Conservation (phyloP, 2,888 invertebrate species). For the Chaitophorus viminalis region DNA sequence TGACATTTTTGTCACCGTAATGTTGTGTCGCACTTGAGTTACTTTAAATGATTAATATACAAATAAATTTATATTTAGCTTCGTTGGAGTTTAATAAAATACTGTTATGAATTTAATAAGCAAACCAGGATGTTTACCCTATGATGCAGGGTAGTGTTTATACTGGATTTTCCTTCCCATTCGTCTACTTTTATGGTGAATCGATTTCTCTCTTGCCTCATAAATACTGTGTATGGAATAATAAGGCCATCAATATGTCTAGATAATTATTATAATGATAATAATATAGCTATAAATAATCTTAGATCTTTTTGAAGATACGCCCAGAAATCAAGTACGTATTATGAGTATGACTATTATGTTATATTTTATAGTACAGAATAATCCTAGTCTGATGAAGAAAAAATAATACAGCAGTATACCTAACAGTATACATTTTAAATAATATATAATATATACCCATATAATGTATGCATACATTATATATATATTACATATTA, state of each 20-base stretch:
- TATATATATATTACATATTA: too few species aligned
- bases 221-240: background rate
- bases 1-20: background rate
- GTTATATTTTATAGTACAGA: too few species aligned
- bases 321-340: background rate
- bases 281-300: too few species aligned
- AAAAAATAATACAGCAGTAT: too few species aligned
- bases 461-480: too few species aligned
- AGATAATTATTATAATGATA: background rate
- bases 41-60: conserved; percentile 3
- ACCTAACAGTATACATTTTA: too few species aligned
- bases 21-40: background rate
- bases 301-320: background rate
- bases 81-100: conserved; percentile 1
- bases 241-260: background rate
- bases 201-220: background rate
- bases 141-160: background rate
- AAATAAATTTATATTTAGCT: too few species aligned
- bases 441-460: too few species aligned
- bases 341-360: background rate
- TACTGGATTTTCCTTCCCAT: background rate
- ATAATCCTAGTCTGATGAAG: too few species aligned
- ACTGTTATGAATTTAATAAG: conserved; percentile 27
- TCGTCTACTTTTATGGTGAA: background rate
- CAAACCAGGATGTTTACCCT: background rate